Conservation (phyloP, 1,140 invertebrate species). For the Lepeophtheirus salmonis region DNA sequence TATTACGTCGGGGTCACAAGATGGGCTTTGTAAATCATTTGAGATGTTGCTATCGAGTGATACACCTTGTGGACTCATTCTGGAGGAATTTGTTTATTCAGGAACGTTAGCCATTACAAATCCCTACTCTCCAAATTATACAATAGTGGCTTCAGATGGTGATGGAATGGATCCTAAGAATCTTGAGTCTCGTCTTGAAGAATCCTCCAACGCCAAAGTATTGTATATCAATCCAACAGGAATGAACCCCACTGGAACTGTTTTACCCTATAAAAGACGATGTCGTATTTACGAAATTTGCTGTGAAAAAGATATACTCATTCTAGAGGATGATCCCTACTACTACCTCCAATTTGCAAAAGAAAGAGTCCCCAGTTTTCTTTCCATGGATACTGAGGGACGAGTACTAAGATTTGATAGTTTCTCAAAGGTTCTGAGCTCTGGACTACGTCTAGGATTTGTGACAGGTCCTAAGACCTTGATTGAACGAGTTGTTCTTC, state of each 20-base stretch:
- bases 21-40: slow-evolving; percentile 49
- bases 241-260: slow-evolving; percentile 47
- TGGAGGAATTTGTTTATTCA: slow-evolving; percentile 47
- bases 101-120: slow-evolving; percentile 29
- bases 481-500: slow-evolving; percentile 40
- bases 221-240: slow-evolving; percentile 41
- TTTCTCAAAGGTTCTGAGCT: slow-evolving; percentile 53
- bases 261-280: slow-evolving; percentile 40
- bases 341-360: slow-evolving; percentile 48
- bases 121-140: neutral
- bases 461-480: slow-evolving; percentile 44
- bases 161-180: neutral
- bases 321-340: slow-evolving; percentile 62
- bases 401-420: slow-evolving; percentile 56
- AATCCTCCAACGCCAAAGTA: slow-evolving; percentile 29
- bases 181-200: neutral
- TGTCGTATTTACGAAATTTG: slow-evolving; percentile 50
- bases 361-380: slow-evolving; percentile 42
- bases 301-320: slow-evolving; percentile 51
- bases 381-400: slow-evolving; percentile 52
- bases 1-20: slow-evolving; percentile 49
- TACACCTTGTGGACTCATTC: slow-evolving; percentile 41
- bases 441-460: slow-evolving; percentile 46
- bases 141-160: neutral
- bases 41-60: slow-evolving; percentile 40